Evolutionary conservation across 1,140 invertebrate species (phyloP).

Genomic region (Laupala kohalensis): DNA sequence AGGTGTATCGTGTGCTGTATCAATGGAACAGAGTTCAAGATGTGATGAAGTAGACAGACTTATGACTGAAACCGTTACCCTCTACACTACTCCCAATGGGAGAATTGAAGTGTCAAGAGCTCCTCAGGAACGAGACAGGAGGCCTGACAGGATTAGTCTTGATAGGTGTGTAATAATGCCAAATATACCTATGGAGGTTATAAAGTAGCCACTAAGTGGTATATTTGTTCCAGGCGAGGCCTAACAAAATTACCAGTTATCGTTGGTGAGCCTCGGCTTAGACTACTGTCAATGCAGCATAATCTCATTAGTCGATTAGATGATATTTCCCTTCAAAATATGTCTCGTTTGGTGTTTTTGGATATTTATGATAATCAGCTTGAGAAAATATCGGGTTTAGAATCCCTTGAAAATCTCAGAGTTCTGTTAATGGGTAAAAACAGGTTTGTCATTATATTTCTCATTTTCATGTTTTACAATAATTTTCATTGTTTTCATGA

Average conservation of each 20-base stretch:
- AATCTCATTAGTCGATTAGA: slow-evolving; percentile 73
- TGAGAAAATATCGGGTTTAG: slow-evolving; percentile 64
- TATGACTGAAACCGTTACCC: slow-evolving; percentile 7
- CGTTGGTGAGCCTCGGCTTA: slow-evolving; percentile 59
- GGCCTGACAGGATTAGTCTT: slow-evolving; percentile 62
- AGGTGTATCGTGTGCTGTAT: not conserved
- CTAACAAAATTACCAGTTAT: slow-evolving; percentile 64
- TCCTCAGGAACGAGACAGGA: slow-evolving; percentile 51
- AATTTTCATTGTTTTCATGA: slow-evolving; percentile 8
- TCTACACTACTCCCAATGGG: slow-evolving; percentile 26
- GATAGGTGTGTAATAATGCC: slow-evolving; percentile 35
- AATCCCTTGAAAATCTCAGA: slow-evolving; percentile 57
- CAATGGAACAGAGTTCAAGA: not conserved
- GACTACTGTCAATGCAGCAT: slow-evolving; percentile 78
- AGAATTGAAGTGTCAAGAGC: slow-evolving; percentile 48
- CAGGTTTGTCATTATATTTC: slow-evolving; percentile 31
- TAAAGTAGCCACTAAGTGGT: not conserved
- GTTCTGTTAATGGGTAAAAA: slow-evolving; percentile 85
- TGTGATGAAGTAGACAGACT: not conserved
- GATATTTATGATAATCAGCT: slow-evolving; percentile 91
- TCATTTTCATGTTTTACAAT: slow-evolving; percentile 4
- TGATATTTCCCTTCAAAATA: slow-evolving; percentile 31
- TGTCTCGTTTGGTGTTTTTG: slow-evolving; percentile 60
- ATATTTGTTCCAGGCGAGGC: slow-evolving; percentile 38
- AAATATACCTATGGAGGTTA: not conserved